Evolutionary conservation across 1,140 invertebrate genomes (phyloP), one percentile per base, ranked within the genome.

Genomic region (Drusus annulatus): DNA sequence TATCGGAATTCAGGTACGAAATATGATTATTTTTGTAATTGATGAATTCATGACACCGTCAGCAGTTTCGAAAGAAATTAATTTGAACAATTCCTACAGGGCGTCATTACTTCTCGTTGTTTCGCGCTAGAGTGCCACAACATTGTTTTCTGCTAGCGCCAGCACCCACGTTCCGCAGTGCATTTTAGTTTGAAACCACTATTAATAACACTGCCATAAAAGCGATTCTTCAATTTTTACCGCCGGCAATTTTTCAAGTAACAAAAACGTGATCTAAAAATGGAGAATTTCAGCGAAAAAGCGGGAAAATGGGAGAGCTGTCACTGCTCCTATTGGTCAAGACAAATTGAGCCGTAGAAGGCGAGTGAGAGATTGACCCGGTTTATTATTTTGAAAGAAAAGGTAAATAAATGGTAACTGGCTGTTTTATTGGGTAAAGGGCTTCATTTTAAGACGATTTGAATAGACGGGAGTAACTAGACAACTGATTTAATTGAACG

Each of bases 321-420:
- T 78, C 76, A 78, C 74, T 65, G 60, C 25, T 62, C 62, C 76
- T 78, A 78, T 78, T 78, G 76, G 76, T 54, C 76, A 62, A 78
- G 76, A 78, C 76, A 78, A 78, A 78, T 78, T 78, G 76, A 68
- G 60, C 68, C 69, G 23, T 45, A 52, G 68, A 50, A 71, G 68
- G 68, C 6, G 21, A 51, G 68, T 71, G 68, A 71, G 68, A 71
- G 68, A 71, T 71, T 71, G 68, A 50, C 28, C 68, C 45, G 68
- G 68, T 71, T 45, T 52, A 71, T 71, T 71, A 71, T 71, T 71
- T 54, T 71, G 68, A 50, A 71, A 71, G 52, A 25, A 50, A 71
- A 71, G 51, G 68, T 71, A 71, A 71, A 71, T 71, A 45, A 45
- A 45, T 45, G 36, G 8, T 45, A 45, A 10, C 36, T 1, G 36